These are phyloP conservation scores for Ciona savignyi DNA, from an alignment of 23 tunicate genomes.

Conservation along the genomic window DNA sequence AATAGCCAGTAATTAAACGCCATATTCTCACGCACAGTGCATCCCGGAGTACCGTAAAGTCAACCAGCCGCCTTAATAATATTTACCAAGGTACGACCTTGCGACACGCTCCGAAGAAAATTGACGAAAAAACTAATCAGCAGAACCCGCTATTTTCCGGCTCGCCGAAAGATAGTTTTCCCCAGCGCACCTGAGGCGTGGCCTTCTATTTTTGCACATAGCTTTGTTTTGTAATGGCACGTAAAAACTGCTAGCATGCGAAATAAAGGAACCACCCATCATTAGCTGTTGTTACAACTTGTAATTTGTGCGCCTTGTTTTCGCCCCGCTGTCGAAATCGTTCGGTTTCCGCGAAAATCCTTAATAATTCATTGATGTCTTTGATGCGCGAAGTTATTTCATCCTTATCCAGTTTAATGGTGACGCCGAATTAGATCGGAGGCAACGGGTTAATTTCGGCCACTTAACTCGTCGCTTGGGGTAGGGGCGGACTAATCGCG, in stretches of 20 bases:
- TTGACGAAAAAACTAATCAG: neutral
- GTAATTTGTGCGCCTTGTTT: neutral
- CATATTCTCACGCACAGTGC: neutral
- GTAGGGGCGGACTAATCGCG: neutral
- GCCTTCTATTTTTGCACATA: neutral
- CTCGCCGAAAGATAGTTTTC: neutral
- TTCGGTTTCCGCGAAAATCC: neutral
- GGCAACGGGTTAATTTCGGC: neutral
- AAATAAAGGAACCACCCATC: neutral
- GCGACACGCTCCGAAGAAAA: neutral
- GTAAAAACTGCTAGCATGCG: neutral
- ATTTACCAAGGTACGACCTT: neutral
- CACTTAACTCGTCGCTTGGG: conserved; percentile 1
- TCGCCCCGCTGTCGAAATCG: neutral
- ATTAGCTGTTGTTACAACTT: neutral
- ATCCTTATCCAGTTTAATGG: neutral
- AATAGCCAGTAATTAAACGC: neutral
- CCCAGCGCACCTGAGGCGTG: neutral
- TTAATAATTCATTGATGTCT: neutral
- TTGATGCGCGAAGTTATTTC: neutral
- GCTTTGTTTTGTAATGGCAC: neutral
- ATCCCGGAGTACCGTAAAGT: neutral
- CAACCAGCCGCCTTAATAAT: neutral
- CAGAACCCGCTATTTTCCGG: neutral
- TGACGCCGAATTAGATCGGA: neutral